These are phyloP conservation scores for Drosophila quadrilineata DNA, from an alignment of 1,140 invertebrate species.

Conservation along the genomic window DNA sequence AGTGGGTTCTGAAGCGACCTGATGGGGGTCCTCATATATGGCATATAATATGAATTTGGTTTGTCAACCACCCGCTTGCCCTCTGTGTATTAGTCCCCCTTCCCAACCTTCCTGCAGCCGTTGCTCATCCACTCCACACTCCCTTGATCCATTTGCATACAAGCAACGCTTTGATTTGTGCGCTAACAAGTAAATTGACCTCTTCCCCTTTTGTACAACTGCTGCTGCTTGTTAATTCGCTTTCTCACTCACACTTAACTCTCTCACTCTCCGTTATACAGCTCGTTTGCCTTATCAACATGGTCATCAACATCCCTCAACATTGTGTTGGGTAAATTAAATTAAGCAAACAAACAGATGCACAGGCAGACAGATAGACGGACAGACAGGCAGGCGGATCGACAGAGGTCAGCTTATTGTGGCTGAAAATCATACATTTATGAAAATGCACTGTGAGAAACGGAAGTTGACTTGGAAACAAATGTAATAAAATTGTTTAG, in stretches of 20 bases:
- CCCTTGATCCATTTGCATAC: slow-evolving; percentile 44
- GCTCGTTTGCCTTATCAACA: slow-evolving; percentile 21
- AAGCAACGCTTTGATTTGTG: slow-evolving; percentile 44
- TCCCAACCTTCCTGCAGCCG: neutral
- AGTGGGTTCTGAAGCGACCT: slow-evolving; percentile 21
- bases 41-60: slow-evolving; percentile 1
- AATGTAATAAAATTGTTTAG: too few species aligned
- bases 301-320: slow-evolving; percentile 35
- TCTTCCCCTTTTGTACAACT: slow-evolving; percentile 12
- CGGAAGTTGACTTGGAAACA: neutral
- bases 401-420: slow-evolving; percentile 39
- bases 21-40: slow-evolving; percentile 9
- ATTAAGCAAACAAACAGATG: slow-evolving; percentile 65
- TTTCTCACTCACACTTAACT: neutral
- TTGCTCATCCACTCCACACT: too few species aligned
- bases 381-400: neutral
- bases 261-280: neutral
- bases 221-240: neutral
- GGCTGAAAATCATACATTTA: slow-evolving; percentile 16
- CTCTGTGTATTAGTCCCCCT: neutral
- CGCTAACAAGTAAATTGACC: slow-evolving; percentile 64
- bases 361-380: slow-evolving; percentile 9
- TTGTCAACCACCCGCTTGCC: neutral
- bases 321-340: slow-evolving; percentile 60
- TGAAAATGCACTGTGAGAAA: slow-evolving; percentile 31